Evolutionary conservation across 2,113 vertebrate genomes (phyloP), one percentile per base, ranked within the genome.

Genomic region (Xenopus borealis): DNA sequence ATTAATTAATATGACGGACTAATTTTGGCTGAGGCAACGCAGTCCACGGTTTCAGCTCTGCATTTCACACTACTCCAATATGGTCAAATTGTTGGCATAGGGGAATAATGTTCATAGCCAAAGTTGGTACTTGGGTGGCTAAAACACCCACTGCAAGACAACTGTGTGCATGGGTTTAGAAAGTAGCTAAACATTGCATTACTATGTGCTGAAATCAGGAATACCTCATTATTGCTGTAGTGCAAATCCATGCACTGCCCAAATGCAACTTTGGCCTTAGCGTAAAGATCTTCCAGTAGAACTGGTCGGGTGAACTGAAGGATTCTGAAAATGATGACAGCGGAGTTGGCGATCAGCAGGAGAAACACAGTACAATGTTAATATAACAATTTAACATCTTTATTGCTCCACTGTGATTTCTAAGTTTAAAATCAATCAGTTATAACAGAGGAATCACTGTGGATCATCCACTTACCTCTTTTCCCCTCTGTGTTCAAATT

Each of bases 141-240:
- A 40, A 40, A 40, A 10, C n/a, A 18, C 19, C 13, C 10, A 8
- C 10, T 10, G 52, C 13, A 14, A 7, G n/a, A 55, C 7, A n/a
- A 4, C 52, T 9, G 52, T 16, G 12, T 13, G 52, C 13, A 7
- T n/a, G 52, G 5, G 7, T 55, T 13, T 16, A n/a, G 52, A 14
- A 55, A 6, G 12, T 55, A 6, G 12, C n/a, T 1, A 1, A 10
- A 55, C 10, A 4, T 14, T 13, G 52, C 13, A 55, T n/a, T 55
- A 55, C 33, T 40, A 40, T 40, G 8, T 7, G 5, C 33, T 40
- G 33, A 1, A 40, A 40, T 17, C 19, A 17, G 62, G 14, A 8
- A 33, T 89, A 98, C 97, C 95, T 99, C 97, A 2, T 99, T 99
- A 90, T 98, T 99, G 85, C 95, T 97, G 85, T 99, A 99, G 91